Conservation (phyloP, 1,140 invertebrate species). For the Meloidogyne exigua region DNA sequence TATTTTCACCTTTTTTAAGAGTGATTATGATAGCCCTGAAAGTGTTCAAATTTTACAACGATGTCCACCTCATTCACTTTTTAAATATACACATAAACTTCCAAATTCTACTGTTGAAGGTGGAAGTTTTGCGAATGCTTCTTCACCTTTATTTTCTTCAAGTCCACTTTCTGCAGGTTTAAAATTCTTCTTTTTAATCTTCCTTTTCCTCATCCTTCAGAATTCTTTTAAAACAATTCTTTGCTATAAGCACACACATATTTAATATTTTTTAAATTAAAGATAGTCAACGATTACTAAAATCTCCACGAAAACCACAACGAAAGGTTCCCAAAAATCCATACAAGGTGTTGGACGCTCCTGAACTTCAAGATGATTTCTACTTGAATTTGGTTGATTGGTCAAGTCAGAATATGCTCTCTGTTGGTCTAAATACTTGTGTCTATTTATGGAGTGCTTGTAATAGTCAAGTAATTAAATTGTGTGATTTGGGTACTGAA, state of each 20-base stretch:
- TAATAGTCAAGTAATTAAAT: constrained; percentile 91
- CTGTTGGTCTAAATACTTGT: constrained; percentile 94
- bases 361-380: constrained; percentile 97
- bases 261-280: too few relatives aligned
- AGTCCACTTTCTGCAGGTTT: constrained; percentile 55
- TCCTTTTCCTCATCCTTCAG: too few relatives aligned
- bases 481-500: constrained; percentile 90
- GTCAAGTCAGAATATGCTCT: constrained; percentile 96
- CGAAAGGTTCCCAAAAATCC: constrained; percentile 63
- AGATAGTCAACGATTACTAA: constrained; percentile 58
- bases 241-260: too few relatives aligned
- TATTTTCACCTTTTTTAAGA: constrained; percentile 43
- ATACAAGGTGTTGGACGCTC: constrained; percentile 85
- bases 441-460: constrained; percentile 99
- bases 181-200: neutral
- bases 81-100: constrained; percentile 42
- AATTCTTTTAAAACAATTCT: too few relatives aligned
- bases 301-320: constrained; percentile 60
- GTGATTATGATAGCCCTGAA: constrained; percentile 40
- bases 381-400: constrained; percentile 98
- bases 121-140: constrained; percentile 30
- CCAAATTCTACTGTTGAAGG: constrained; percentile 23
- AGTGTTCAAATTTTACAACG: constrained; percentile 46
- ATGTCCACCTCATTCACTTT: constrained; percentile 30
- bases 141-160: constrained; percentile 44